phyloP scores from a whole-genome alignment of 2,888 invertebrate genomes.

The Acrobasis suavella region DNA sequence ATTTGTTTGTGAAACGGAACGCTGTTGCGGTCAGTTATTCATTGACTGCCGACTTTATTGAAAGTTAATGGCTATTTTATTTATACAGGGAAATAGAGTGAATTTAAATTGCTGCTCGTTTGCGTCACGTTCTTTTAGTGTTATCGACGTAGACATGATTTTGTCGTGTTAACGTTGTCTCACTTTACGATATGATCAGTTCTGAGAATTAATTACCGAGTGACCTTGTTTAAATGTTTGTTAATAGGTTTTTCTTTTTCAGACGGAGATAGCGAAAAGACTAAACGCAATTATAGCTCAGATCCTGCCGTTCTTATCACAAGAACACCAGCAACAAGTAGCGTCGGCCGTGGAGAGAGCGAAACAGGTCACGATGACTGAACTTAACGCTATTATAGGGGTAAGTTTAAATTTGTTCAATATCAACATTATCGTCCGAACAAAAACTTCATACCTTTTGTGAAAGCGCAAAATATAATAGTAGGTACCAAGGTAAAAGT shows the following conservation, averaged over 20 bases:
- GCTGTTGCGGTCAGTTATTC: conserved; percentile 48
- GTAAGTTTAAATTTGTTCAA: conserved; percentile 68
- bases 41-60: conserved; percentile 58
- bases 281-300: conserved; percentile 96
- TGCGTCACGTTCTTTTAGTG: conserved; percentile 42
- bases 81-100: conserved; percentile 56
- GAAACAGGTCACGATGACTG: conserved; percentile 97
- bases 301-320: conserved; percentile 95
- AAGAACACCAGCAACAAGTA: conserved; percentile 96
- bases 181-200: conserved; percentile 34
- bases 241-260: conserved; percentile 64
- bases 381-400: conserved; percentile 96
- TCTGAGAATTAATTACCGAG: conserved; percentile 27
- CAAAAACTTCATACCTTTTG: neutral
- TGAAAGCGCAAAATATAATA: too few species aligned
- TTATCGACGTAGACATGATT: conserved; percentile 43
- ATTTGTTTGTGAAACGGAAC: conserved; percentile 55
- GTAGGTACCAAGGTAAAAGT: too few species aligned
- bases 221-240: conserved; percentile 31
- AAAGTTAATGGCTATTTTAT: conserved; percentile 63
- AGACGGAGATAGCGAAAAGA: conserved; percentile 98
- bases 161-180: conserved; percentile 36
- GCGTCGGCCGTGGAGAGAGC: conserved; percentile 96
- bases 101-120: conserved; percentile 50
- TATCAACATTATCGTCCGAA: neutral